Base-by-base conservation (phyloP, 2,888 invertebrate genomes). In the Tipula unca region DNA sequence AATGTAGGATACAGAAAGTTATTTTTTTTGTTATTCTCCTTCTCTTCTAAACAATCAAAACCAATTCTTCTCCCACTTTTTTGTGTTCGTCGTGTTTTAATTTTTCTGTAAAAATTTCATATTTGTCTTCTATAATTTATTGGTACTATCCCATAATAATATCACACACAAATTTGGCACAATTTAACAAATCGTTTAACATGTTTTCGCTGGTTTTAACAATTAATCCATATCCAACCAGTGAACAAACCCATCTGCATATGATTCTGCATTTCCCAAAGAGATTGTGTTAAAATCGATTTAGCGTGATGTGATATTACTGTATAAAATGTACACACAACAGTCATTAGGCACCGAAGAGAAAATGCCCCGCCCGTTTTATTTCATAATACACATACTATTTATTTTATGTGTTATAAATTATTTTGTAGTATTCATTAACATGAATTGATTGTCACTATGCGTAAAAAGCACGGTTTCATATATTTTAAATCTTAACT, bases 351-450 rank as follows among this genome's bases (percentile, higher is more conserved):
- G n/a, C n/a, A 17, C n/a, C 69, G 10, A 69, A 69, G 20, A 69
- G 14, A 69, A 69, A 29, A 32, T 83, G 83, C 83, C 83, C 83
- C 83, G 83, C 83, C 83, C 32, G 83, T 32, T 83, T 32, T 32
- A 83, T n/a, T n/a, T n/a, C 13, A 6, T 69, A 6, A 25, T 69
- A 10, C 25, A 25, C 13, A 69, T 69, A 1, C 4, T 69, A 10
- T 17, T 54, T 39, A 39, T 5, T 54, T 54, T 54, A 54, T 54
- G 8, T 17, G 48, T 17, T 17, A 42, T 14, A 14, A 3, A 42
- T 42, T 35, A 35, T 36, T 36, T 36, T 36, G 39, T 42, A 42
- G 48, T 54, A 6, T 17, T 17, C 48, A 17, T 10, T 10, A 39
- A 10, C 4, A 48, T n/a, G n/a, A 3, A 48, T 17, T 48, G 17